phyloP scores from a whole-genome alignment of 2,797 vertebrate species.

The Coregonus ussuriensis region DNA sequence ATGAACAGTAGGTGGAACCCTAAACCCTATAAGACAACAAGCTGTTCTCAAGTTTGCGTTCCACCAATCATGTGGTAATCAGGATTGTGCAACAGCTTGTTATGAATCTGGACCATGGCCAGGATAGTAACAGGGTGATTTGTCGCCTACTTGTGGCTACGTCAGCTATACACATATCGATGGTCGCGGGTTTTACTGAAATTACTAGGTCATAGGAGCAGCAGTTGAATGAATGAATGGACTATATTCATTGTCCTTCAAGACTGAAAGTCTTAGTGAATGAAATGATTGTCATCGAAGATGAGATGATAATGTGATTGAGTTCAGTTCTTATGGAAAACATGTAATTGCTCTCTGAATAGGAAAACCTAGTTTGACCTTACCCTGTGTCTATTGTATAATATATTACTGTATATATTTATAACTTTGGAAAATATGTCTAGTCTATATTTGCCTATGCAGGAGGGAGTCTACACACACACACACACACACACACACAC shows the following conservation, averaged over 20 bases:
- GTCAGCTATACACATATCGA: not conserved
- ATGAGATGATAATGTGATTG: too few relatives aligned
- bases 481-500: constrained; percentile 51
- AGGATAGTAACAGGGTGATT: constrained; percentile 1
- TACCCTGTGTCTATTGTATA: too few relatives aligned
- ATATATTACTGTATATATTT: not conserved
- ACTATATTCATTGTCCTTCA: not conserved
- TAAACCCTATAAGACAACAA: constrained; percentile 40
- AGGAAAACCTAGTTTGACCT: too few relatives aligned
- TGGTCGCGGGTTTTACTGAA: not conserved
- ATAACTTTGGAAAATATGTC: not conserved
- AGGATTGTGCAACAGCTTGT: constrained; percentile 57
- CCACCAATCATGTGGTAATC: constrained; percentile 47
- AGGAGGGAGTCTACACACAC: constrained; percentile 8
- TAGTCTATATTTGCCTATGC: too few relatives aligned
- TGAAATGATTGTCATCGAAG: not conserved
- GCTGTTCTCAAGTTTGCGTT: constrained; percentile 43
- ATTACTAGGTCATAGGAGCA: not conserved
- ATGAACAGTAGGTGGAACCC: constrained; percentile 19
- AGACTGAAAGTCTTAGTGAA: not conserved
- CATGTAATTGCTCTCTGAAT: not conserved
- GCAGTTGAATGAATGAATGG: not conserved
- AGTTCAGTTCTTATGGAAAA: not conserved
- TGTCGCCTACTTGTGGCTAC: constrained; percentile 61
- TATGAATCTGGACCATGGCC: constrained; percentile 38